Base-by-base conservation (phyloP, 2,113 vertebrate species). In the Phyllostomus discolor region DNA sequence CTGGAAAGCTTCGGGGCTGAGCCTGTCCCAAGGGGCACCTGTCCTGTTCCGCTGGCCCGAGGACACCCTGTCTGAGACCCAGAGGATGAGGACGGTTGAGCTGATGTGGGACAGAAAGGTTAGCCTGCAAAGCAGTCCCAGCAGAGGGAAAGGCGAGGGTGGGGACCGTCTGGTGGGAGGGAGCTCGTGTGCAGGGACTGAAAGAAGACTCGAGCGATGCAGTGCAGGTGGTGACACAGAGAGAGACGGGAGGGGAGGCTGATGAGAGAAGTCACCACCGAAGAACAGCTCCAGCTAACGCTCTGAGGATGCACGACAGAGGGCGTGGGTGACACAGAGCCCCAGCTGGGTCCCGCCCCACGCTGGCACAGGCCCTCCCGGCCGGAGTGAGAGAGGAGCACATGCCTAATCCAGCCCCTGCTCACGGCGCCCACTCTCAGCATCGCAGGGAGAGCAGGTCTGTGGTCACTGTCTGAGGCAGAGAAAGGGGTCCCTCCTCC, bases 21-120 rank as follows among this genome's bases (percentile, higher is more conserved):
- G 46, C 19, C n/a, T 10, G 16, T 7, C 31, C 46, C 7, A 4
- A 0, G 4, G 20, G n/a, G 48, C 7, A 3, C 38, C 7, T 46
- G 15, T 12, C 38, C 72, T 81, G 19, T 43, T 80, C 6, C 1
- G 1, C 14, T 35, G 31, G 52, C 64, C 66, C 95, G n/a, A 2
- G 62, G 52, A 38, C 41, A 10, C 12, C 85, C 31, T 52, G 4
- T 41, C 8, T 2, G 52, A 93, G 41, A 19, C 11, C 28, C 75
- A 22, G 6, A 43, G n/a, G n/a, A 69, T 6, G 16, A 33, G 20
- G 82, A 72, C 70, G 70, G 48, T 9, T 62, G 15, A n/a, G 57
- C 41, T 64, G 10, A 66, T 28, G 15, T 19, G 7, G 31, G 54
- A 64, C 12, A 28, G 20, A 20, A 59, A 69, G 83, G 31, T 38